phyloP scores from a whole-genome alignment of 92 coral and sea anemone genomes.

The Paramuricea clavata region DNA sequence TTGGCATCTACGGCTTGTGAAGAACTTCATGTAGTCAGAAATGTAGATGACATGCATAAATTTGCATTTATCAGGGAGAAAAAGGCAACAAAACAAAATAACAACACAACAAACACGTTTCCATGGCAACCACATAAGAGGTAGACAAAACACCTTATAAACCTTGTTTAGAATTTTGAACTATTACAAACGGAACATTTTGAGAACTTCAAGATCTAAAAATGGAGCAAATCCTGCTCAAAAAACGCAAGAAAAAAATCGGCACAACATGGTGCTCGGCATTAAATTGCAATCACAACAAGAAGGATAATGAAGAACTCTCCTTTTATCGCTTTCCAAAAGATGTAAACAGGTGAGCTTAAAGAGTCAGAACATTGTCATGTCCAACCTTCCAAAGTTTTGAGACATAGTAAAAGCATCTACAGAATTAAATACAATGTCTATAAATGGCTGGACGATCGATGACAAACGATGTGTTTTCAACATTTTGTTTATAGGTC shows the following conservation, averaged over 20 bases:
- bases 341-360: background rate
- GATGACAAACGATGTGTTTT: background rate
- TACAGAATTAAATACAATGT: background rate
- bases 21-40: too few species aligned
- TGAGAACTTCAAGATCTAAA: background rate
- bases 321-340: conserved; percentile 20
- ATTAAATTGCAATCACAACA: conserved; percentile 9
- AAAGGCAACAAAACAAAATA: too few species aligned
- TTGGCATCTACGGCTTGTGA: too few species aligned
- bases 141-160: too few species aligned
- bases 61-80: too few species aligned
- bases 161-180: conserved; percentile 1
- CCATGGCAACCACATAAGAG: too few species aligned
- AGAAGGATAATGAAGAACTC: background rate
- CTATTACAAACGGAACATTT: background rate
- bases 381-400: background rate
- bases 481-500: background rate
- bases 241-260: background rate
- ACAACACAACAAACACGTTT: too few species aligned
- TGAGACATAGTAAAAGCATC: background rate
- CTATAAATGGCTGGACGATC: background rate
- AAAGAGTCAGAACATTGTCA: conserved; percentile 8
- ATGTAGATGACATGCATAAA: too few species aligned
- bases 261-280: conserved; percentile 17
- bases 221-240: conserved; percentile 9